Conservation (phyloP, 2,888 invertebrate species). For the Mechanitis mazaeus region DNA sequence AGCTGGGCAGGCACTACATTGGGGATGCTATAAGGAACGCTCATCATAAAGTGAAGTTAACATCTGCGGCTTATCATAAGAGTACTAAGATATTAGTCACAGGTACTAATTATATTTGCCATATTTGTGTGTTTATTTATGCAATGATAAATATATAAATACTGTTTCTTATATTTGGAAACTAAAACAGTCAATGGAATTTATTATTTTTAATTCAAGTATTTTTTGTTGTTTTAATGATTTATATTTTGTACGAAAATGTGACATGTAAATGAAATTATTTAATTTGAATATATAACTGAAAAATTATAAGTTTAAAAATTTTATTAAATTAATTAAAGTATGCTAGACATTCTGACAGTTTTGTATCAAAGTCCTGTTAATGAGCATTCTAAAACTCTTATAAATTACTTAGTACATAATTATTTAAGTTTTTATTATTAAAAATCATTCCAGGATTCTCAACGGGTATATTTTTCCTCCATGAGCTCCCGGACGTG, state of each 20-base stretch:
- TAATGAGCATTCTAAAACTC: too few relatives aligned
- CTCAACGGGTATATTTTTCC: constrained; percentile 91
- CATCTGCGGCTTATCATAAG: constrained; percentile 90
- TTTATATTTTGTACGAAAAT: too few relatives aligned
- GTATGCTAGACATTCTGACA: too few relatives aligned
- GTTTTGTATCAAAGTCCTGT: too few relatives aligned
- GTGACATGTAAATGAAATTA: too few relatives aligned
- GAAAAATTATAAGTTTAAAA: too few relatives aligned
- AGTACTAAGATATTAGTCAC: constrained; percentile 88
- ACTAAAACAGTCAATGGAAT: not conserved
- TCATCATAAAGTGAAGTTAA: constrained; percentile 79
- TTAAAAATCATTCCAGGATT: constrained; percentile 78
- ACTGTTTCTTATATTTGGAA: too few relatives aligned
- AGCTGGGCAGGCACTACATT: constrained; percentile 84
- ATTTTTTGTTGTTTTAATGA: constrained; percentile 8
- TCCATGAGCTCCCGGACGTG: constrained; percentile 96
- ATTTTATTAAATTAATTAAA: too few relatives aligned
- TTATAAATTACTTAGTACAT: too few relatives aligned
- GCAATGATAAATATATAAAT: not conserved
- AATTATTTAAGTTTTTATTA: too few relatives aligned
- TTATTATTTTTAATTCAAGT: not conserved
- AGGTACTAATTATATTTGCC: constrained; percentile 43
- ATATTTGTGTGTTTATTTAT: not conserved
- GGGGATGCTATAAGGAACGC: constrained; percentile 82
- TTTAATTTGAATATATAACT: too few relatives aligned